Conservation (phyloP, 2,888 invertebrate species). For the Sinhomidia bicolor region DNA sequence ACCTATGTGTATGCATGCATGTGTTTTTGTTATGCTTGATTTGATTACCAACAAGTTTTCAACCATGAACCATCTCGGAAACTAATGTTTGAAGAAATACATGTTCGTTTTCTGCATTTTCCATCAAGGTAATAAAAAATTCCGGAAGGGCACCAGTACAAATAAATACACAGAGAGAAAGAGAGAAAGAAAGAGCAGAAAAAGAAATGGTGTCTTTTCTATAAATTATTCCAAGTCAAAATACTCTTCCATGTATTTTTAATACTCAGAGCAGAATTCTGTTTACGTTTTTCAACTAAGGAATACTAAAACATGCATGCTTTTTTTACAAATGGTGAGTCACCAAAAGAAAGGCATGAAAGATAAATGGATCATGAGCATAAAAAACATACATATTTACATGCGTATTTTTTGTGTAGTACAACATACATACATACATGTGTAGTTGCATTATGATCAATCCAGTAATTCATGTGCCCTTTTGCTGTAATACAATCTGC, state of each 20-base stretch:
- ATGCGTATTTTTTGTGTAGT: neutral
- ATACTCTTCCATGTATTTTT: conserved; percentile 45
- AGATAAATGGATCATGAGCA: conserved; percentile 29
- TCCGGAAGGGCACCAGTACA: conserved; percentile 10
- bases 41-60: conserved; percentile 40
- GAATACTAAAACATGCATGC: neutral
- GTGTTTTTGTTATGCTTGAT: conserved; percentile 29
- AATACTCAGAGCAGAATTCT: conserved; percentile 1
- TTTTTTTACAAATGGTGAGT: conserved; percentile 1
- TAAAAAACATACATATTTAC: neutral
- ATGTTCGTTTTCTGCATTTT: neutral
- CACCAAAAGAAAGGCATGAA: neutral
- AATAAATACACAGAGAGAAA: conserved; percentile 8
- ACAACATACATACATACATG: neutral
- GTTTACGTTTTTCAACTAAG: neutral
- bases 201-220: conserved; percentile 9
- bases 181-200: no score
- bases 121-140: conserved; percentile 6
- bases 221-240: conserved; percentile 49
- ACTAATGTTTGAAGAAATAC: neutral
- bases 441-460: no score
- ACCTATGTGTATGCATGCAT: neutral
- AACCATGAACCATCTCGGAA: neutral
- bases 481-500: neutral
- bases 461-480: no score